Percentiles rank a stretch among this genome's conserved stretches.
Conservation (phyloP, 2,888 invertebrate genomes). For the Tillus elongatus region DNA sequence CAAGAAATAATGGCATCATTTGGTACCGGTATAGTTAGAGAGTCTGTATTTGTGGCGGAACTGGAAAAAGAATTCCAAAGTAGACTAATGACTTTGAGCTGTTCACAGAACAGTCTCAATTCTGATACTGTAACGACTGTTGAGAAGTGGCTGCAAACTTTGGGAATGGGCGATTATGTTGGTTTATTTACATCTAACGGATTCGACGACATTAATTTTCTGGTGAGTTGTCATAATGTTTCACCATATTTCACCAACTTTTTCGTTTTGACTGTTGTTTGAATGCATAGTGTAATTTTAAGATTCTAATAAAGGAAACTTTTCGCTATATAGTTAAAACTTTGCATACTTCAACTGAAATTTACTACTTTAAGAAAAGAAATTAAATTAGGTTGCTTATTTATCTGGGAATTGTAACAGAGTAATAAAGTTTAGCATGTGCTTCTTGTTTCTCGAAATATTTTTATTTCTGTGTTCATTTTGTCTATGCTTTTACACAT, state of each 20-base stretch:
- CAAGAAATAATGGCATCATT: constrained; percentile 93
- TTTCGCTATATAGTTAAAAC: too few relatives aligned
- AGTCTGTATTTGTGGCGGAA: constrained; percentile 69
- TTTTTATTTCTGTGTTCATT: too few relatives aligned
- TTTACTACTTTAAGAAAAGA: too few relatives aligned
- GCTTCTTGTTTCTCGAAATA: too few relatives aligned
- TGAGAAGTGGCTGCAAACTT: constrained; percentile 68
- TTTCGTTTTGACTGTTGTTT: too few relatives aligned
- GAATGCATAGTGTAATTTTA: too few relatives aligned
- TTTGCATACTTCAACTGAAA: too few relatives aligned
- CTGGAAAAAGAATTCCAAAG: constrained; percentile 71
- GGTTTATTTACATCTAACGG: constrained; percentile 77
- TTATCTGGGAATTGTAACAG: too few relatives aligned
- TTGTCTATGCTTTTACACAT: too few relatives aligned
- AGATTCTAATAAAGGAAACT: too few relatives aligned
- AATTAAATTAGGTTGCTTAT: too few relatives aligned
- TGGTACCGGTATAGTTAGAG: constrained; percentile 71
- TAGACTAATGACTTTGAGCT: constrained; percentile 58
- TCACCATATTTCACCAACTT: neutral
- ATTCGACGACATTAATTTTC: constrained; percentile 83
- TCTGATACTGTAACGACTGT: constrained; percentile 52
- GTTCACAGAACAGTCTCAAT: constrained; percentile 46
- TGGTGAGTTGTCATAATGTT: constrained; percentile 56
- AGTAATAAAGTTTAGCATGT: too few relatives aligned
- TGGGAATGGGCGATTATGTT: constrained; percentile 75